Conservation (phyloP, 1,140 invertebrate species). For the Drosophila persimilis region DNA sequence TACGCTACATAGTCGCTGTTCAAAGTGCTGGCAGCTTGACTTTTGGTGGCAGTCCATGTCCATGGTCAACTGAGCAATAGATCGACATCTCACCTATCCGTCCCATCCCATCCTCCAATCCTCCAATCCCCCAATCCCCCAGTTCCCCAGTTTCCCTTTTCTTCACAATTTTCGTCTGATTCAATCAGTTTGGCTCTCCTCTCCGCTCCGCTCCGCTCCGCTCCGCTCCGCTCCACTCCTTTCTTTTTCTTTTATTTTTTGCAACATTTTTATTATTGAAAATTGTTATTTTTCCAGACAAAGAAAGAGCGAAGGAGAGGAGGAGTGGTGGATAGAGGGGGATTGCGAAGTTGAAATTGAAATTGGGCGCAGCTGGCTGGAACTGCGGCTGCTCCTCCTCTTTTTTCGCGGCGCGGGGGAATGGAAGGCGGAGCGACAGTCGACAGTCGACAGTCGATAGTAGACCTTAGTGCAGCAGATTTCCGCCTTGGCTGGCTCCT, state of each 20-base stretch:
- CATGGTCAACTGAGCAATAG: conserved; percentile 31
- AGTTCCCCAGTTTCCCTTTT: not conserved
- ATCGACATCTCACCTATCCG: conserved; percentile 4
- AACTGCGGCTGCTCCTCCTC: conserved; percentile 42
- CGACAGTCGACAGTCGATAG: conserved; percentile 20
- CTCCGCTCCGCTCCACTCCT: too few relatives aligned
- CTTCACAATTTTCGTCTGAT: conserved; percentile 1
- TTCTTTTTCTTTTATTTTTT: conserved; percentile 3
- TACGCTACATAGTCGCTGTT: not conserved
- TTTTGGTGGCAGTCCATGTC: conserved; percentile 22
- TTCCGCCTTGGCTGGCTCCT: conserved; percentile 46
- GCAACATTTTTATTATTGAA: conserved; percentile 54
- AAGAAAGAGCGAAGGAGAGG: not conserved
- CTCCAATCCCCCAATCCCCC: too few relatives aligned
- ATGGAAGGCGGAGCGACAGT: not conserved
- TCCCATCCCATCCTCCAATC: too few relatives aligned
- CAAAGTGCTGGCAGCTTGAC: conserved; percentile 1
- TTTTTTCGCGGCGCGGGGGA: not conserved
- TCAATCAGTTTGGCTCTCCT: conserved; percentile 17
- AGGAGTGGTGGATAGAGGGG: not conserved
- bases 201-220: too few relatives aligned
- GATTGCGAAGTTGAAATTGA: conserved; percentile 37
- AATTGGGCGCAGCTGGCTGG: conserved; percentile 56
- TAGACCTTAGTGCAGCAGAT: conserved; percentile 51
- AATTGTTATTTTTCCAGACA: conserved; percentile 45